Evolutionary conservation across 1,140 invertebrate genomes (phyloP).

Genomic region (Scaptomyza hsui): DNA sequence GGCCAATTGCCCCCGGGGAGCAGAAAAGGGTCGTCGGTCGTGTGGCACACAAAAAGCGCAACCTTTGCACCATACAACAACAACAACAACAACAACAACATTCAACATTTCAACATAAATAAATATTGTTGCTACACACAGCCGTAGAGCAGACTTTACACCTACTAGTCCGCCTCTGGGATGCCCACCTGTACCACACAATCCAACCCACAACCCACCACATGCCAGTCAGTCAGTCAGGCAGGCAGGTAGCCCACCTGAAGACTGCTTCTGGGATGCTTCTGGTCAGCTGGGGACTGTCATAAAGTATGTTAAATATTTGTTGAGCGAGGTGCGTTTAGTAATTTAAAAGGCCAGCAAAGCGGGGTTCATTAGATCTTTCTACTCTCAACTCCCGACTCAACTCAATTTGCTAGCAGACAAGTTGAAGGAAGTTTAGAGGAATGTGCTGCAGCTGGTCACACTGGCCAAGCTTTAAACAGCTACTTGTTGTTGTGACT

Average conservation of each 20-base stretch:
- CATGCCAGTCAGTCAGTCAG: neutral
- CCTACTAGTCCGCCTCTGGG: constrained; percentile 44
- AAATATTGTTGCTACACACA: constrained; percentile 60
- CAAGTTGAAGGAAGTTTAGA: neutral
- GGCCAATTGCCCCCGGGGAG: constrained; percentile 57
- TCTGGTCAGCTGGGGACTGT: constrained; percentile 62
- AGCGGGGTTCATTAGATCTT: constrained; percentile 66
- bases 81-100: constrained; percentile 18
- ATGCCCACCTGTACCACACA: neutral
- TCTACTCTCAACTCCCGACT: constrained; percentile 51
- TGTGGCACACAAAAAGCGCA: constrained; percentile 66
- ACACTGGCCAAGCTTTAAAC: too few species aligned
- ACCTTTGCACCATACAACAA: constrained; percentile 40
- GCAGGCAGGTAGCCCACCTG: too few species aligned
- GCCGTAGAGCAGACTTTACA: constrained; percentile 52
- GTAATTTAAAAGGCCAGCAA: constrained; percentile 39
- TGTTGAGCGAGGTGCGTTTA: constrained; percentile 59
- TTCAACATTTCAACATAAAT: constrained; percentile 58
- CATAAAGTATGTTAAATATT: constrained; percentile 81
- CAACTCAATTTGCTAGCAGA: constrained; percentile 54
- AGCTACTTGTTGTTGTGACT: neutral
- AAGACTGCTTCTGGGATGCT: constrained; percentile 42
- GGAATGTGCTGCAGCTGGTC: neutral
- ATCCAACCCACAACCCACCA: neutral
- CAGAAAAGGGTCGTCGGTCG: constrained; percentile 60